phyloP scores from a whole-genome alignment of 2,797 vertebrate genomes.

The Myotis vivesi region DNA sequence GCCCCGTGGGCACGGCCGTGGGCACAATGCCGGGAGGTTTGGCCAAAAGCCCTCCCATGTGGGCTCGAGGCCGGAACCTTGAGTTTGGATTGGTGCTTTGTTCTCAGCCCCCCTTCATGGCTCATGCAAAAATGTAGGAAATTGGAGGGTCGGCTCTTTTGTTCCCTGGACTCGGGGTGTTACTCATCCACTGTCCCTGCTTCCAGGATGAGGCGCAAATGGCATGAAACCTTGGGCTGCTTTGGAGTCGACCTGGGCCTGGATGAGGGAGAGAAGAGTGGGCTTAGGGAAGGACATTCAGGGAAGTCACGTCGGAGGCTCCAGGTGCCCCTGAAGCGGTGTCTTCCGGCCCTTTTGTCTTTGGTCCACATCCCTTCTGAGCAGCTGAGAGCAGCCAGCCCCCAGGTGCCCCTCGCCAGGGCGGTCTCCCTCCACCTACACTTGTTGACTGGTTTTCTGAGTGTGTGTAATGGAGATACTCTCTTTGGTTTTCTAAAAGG shows the following conservation, averaged over 20 bases:
- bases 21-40: background rate
- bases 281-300: background rate
- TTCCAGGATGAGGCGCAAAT: background rate
- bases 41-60: background rate
- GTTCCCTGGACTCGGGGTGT: background rate
- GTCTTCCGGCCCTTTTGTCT: background rate
- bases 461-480: rapidly evolving
- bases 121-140: background rate
- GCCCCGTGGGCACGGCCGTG: rapidly evolving
- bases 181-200: no score
- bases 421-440: background rate
- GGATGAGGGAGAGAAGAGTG: background rate
- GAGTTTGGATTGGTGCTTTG: background rate
- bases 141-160: background rate
- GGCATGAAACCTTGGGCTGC: slow-evolving; percentile 50
- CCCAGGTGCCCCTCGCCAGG: rapidly evolving
- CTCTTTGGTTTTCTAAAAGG: background rate
- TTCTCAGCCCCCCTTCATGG: background rate
- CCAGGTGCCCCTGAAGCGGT: rapidly evolving
- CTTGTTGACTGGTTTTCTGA: background rate
- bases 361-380: background rate
- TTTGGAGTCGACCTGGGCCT: background rate
- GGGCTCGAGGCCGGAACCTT: background rate
- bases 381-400: background rate
- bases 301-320: background rate